These are phyloP conservation scores for Corydoras maculifer DNA, from an alignment of 2,113 vertebrate genomes.

Conservation along the genomic window DNA sequence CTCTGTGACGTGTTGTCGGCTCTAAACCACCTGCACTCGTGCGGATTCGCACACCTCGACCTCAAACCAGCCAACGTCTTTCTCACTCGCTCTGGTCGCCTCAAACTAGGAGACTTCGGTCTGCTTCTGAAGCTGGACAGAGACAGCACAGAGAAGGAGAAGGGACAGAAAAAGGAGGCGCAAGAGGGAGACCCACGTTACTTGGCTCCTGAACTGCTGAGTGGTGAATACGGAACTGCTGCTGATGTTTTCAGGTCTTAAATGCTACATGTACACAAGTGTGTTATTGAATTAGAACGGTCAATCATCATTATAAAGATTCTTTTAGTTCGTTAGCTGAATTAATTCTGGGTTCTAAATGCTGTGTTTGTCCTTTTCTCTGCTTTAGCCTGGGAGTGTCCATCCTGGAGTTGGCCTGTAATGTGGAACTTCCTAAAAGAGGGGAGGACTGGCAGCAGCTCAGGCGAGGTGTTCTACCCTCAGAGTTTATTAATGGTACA, in stretches of 20 bases:
- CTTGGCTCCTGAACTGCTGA: constrained; percentile 84
- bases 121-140: constrained; percentile 67
- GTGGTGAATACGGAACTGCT: constrained; percentile 71
- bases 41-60: constrained; percentile 77
- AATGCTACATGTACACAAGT: background rate
- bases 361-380: background rate
- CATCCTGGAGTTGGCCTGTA: constrained; percentile 81
- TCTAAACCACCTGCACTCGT: constrained; percentile 72
- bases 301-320: no score
- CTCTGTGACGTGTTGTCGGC: constrained; percentile 78
- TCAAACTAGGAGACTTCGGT: constrained; percentile 85
- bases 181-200: constrained; percentile 87
- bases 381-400: constrained; percentile 76
- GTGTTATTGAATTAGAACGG: background rate
- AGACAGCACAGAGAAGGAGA: constrained; percentile 49
- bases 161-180: constrained; percentile 52
- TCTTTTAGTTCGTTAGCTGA: no score
- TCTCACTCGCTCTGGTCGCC: constrained; percentile 69
- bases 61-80: constrained; percentile 86
- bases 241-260: constrained; percentile 83
- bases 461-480: constrained; percentile 74
- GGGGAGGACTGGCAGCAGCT: constrained; percentile 86
- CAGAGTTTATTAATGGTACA: constrained; percentile 73
- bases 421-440: constrained; percentile 80
- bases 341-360: background rate